Base-by-base conservation (phyloP, 1,140 invertebrate species). In the Zelostemma sp. region DNA sequence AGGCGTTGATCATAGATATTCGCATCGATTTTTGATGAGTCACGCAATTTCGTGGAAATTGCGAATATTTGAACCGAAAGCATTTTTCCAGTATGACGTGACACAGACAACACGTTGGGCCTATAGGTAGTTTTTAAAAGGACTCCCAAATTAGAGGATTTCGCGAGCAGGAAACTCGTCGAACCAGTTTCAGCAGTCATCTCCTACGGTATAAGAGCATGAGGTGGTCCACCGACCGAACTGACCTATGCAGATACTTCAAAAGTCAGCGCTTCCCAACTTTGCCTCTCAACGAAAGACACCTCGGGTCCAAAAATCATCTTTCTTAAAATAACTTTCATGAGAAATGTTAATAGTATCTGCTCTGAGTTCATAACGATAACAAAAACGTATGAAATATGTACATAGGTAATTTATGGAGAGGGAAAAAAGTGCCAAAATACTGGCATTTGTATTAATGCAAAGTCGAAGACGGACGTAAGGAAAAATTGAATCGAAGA, bases 211-310 rank as follows among this genome's bases (percentile, higher is more conserved):
- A 68, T 68, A 71, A 59, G 41, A 11, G 65, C 64, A 70, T 56
- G 60, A 67, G 72, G 57, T 69, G 68, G 53, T 60, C 69, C 61
- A 68, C 61, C 58, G 65, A 73, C 61, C 58, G 65, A 73, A 75
- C 70, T 75, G 70, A 73, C 70, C 73, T 75, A 75, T 75, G 64
- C 41, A 66, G 68, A 71, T 71, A 66, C 33, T 19, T 31, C 40
- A 66, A 69, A 70, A 70, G 58, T 65, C 11, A 49, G 21, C 60
- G 59, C 56, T 65, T 47, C 50, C 62, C 55, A 70, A 57, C 19
- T 38, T 46, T 48, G 41, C 18, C 51, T 8, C 38, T 46, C n/a
- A n/a, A n/a, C n/a, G n/a, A 25, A 25, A 25, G 8, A 25, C 21
- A 25, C 8, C 21, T 25, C 21, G 21, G 21, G 21, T 25, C 21